A percentile compares a stretch with the other conserved stretches of the same genome.
phyloP scores from a whole-genome alignment of 2,888 invertebrate genomes.

The Eledona agricola region DNA sequence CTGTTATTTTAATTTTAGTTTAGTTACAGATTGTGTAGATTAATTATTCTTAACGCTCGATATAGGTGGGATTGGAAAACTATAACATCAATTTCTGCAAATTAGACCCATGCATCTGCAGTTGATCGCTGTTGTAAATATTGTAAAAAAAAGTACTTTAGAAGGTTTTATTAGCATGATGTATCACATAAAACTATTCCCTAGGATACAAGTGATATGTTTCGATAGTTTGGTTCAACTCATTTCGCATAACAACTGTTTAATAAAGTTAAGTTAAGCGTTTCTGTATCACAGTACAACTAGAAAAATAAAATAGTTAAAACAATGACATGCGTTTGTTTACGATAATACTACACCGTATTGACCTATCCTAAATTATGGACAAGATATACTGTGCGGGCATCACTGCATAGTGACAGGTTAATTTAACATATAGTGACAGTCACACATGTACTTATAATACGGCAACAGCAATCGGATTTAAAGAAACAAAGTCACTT shows the following conservation, averaged over 20 bases:
- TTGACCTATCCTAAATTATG: conserved; percentile 51
- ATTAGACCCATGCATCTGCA: too few species aligned
- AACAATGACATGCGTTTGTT: conserved; percentile 15
- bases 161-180: conserved; percentile 42
- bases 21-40: too few species aligned
- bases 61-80: too few species aligned
- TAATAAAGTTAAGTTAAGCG: conserved; percentile 33
- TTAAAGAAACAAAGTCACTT: neutral
- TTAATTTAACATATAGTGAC: conserved; percentile 25
- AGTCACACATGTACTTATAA: conserved; percentile 15
- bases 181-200: conserved; percentile 40
- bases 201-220: conserved; percentile 40
- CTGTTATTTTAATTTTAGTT: too few species aligned
- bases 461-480: conserved; percentile 17
- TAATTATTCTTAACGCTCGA: too few species aligned
- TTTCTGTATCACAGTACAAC: conserved; percentile 49
- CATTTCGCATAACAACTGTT: conserved; percentile 10
- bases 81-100: too few species aligned
- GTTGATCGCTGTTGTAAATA: too few species aligned
- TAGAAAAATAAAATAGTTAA: conserved; percentile 37
- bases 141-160: too few species aligned
- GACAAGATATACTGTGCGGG: conserved; percentile 63
- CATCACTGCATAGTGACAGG: conserved; percentile 48
- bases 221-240: conserved; percentile 36
- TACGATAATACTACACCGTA: conserved; percentile 20